Percentiles rank a stretch among this genome's conserved stretches.
Conservation (phyloP, 2,113 vertebrate genomes). For the Pithys albifrons region DNA sequence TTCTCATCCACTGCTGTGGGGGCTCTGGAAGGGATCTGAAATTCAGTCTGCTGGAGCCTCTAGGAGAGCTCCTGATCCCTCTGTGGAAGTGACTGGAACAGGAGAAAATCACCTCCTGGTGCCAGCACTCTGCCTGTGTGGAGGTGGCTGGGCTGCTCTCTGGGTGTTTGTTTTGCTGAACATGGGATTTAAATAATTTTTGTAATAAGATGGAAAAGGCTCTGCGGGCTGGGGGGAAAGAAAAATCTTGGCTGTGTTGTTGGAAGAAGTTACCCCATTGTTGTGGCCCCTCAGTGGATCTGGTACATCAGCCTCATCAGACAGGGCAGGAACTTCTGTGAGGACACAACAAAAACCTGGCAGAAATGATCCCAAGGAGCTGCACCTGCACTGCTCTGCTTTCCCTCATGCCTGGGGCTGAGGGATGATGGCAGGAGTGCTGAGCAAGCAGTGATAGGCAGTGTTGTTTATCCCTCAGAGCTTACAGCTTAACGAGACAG, state of each 20-base stretch:
- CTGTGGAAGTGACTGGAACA: neutral
- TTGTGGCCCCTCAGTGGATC: neutral
- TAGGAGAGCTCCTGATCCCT: neutral
- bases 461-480: neutral
- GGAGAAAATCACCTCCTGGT: neutral
- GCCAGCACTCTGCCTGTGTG: neutral
- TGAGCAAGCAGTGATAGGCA: neutral
- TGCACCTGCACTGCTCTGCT: neutral
- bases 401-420: neutral
- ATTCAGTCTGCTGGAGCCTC: neutral
- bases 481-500: neutral
- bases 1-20: neutral
- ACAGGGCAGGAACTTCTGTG: neutral
- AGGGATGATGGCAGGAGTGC: neutral
- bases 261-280: neutral
- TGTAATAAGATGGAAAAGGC: neutral
- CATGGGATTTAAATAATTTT: neutral
- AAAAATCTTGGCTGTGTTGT: neutral
- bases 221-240: neutral
- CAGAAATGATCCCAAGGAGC: neutral
- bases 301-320: neutral
- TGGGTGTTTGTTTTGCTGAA: neutral
- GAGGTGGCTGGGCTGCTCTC: neutral
- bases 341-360: neutral
- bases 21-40: neutral